Base-by-base conservation (phyloP, 92 coral and sea anemone species). In the Desmophyllum pertusum region DNA sequence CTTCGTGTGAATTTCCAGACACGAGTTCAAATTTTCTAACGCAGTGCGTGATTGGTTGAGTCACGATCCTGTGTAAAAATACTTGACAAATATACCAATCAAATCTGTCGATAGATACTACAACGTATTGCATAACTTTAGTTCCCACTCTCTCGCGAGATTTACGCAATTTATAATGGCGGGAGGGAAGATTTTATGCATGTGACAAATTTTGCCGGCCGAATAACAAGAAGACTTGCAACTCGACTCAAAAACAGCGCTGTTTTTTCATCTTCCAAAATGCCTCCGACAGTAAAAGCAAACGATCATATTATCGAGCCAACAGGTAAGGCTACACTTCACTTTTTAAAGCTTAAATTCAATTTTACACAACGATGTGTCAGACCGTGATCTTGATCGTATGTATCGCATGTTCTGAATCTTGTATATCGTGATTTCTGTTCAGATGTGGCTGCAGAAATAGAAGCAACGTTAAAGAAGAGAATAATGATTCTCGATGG, bases 401-500 rank as follows among this genome's bases (percentile, higher is more conserved):
- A 8, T 59, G 21, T 27, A 55, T 55, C 29, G 61, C 31, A 5
- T 57, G 64, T 3, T 57, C 7, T 57, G 30, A 2, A 43, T 7
- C 11, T 48, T 57, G 33, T 59, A n/a, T 10, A 59, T 59, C 63
- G 63, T 59, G 65, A 59, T 59, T 17, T 86, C 30, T 25, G 9
- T n/a, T 40, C 55, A 92, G 98, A 94, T 78, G 82, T 94, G 37
- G 73, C 88, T 35, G 59, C 86, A 31, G 90, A 93, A 46, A 87
- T 94, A 41, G 93, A 82, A 59, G 93, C 95, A n/a, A 90, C 93
- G 2, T 74, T 96, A 62, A 88, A 87, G 77, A 92, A 96, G 62
- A 84, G 98, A 74, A 92, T 96, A 25, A 96, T 94, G 98, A 86
- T 96, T 27, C 90, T 96, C 29, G 98, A 96, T 82, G 98, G 98